These are phyloP conservation scores for Acipenser oxyrinchus DNA, from an alignment of 2,797 vertebrate genomes.

Conservation along the genomic window DNA sequence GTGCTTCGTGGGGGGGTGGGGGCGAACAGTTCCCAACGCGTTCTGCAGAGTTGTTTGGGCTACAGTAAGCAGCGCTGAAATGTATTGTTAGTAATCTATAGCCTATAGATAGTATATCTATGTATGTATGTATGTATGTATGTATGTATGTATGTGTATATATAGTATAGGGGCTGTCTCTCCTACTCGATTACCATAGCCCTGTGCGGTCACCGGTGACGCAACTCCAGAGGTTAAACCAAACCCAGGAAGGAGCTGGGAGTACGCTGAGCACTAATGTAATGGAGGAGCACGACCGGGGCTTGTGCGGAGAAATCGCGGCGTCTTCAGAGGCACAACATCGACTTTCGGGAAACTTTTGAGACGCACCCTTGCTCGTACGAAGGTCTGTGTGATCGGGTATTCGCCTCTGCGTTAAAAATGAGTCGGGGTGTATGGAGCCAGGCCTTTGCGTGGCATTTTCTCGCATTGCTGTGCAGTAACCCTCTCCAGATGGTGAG, in stretches of 20 bases:
- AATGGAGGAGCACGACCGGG: slow-evolving; percentile 19
- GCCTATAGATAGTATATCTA: no score
- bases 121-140: no score
- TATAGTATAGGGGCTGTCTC: no score
- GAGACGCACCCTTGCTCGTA: slow-evolving; percentile 9
- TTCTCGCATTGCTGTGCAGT: slow-evolving; percentile 46
- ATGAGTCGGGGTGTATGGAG: slow-evolving; percentile 58
- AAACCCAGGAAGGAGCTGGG: slow-evolving; percentile 9
- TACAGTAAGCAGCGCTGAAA: no score
- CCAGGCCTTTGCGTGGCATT: slow-evolving; percentile 53
- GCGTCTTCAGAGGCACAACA: background rate
- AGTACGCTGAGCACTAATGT: slow-evolving; percentile 29
- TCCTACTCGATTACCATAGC: no score
- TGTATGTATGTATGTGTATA: no score
- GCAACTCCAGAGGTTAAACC: background rate
- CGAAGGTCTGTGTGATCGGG: slow-evolving; percentile 40
- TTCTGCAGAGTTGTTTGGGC: no score
- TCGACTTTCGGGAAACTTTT: background rate
- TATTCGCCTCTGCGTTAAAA: slow-evolving; percentile 22
- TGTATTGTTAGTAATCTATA: no score
- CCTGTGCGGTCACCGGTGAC: background rate
- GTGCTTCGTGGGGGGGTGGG: no score
- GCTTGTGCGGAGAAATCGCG: slow-evolving; percentile 6
- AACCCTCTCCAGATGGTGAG: slow-evolving; percentile 53
- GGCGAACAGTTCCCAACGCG: no score